phyloP scores from a whole-genome alignment of 2,888 invertebrate genomes.

The Scaptomyza reducta region DNA sequence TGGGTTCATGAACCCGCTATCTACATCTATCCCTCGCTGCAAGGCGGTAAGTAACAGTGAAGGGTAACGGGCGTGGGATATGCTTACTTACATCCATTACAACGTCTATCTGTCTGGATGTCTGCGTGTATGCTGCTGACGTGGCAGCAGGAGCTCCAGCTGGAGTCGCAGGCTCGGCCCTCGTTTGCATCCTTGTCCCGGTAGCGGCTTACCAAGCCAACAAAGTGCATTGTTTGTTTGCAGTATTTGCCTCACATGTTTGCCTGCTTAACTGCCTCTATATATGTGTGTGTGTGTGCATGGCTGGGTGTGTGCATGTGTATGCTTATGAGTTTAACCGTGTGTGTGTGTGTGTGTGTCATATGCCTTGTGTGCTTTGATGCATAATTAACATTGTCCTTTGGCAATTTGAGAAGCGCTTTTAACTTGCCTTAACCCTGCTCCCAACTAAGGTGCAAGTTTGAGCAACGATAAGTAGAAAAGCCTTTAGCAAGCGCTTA shows the following conservation, averaged over 20 bases:
- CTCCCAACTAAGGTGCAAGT: constrained; percentile 41
- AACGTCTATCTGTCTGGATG: constrained; percentile 49
- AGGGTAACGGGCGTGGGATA: constrained; percentile 6
- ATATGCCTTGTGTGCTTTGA: constrained; percentile 58
- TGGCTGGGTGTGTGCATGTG: neutral
- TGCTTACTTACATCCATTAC: constrained; percentile 46
- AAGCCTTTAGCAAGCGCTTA: constrained; percentile 39
- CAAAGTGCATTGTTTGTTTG: constrained; percentile 78
- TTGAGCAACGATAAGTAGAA: constrained; percentile 42
- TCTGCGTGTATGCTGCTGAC: constrained; percentile 52
- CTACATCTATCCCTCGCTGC: constrained; percentile 90
- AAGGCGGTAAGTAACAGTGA: constrained; percentile 87
- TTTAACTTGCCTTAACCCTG: constrained; percentile 60
- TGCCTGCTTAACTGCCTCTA: constrained; percentile 68
- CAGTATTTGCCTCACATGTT: constrained; percentile 72
- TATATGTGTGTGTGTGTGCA: constrained; percentile 11
- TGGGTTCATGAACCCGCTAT: constrained; percentile 91
- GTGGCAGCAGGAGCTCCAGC: constrained; percentile 40
- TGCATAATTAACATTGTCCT: constrained; percentile 80
- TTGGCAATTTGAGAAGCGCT: constrained; percentile 71
- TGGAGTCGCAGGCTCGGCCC: constrained; percentile 42
- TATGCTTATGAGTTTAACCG: neutral
- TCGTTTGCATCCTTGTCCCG: constrained; percentile 66
- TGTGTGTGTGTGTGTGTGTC: constrained; percentile 12
- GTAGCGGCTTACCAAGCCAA: constrained; percentile 73